These are phyloP conservation scores for Bucco capensis DNA, from an alignment of 2,113 vertebrate species.

Conservation along the genomic window DNA sequence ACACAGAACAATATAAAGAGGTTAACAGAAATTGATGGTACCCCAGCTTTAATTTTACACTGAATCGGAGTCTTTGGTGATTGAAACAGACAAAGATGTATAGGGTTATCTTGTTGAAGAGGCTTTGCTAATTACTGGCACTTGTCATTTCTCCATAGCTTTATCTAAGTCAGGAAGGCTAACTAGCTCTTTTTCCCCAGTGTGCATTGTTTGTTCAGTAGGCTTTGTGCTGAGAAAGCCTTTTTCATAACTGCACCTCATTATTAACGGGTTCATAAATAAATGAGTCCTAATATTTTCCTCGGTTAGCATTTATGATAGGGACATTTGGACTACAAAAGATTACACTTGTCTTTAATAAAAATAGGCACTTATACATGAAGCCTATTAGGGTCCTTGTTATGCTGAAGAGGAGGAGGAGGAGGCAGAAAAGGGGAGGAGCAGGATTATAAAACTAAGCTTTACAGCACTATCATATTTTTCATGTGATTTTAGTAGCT, in stretches of 20 bases:
- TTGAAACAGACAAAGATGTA: constrained; percentile 96
- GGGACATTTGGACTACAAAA: constrained; percentile 83
- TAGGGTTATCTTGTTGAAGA: constrained; percentile 87
- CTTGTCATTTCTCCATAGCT: constrained; percentile 88
- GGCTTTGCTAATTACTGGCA: constrained; percentile 90
- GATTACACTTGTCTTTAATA: constrained; percentile 87
- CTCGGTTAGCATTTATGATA: constrained; percentile 87
- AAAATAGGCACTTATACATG: constrained; percentile 88
- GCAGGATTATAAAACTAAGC: constrained; percentile 27
- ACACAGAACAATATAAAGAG: constrained; percentile 87
- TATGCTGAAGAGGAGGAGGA: constrained; percentile 47
- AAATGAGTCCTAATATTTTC: constrained; percentile 89
- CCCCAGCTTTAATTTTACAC: constrained; percentile 88
- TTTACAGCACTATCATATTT: constrained; percentile 13
- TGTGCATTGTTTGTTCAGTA: constrained; percentile 84
- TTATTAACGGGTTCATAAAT: constrained; percentile 96
- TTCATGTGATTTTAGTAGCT: constrained; percentile 26
- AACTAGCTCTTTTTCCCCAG: constrained; percentile 85
- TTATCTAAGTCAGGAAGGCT: constrained; percentile 90
- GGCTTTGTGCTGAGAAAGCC: constrained; percentile 85
- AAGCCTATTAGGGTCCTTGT: constrained; percentile 85
- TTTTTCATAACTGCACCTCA: constrained; percentile 82
- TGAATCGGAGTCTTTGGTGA: constrained; percentile 83
- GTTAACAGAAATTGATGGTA: constrained; percentile 95
- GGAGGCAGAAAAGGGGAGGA: constrained; percentile 62